Conservation (phyloP, 2,797 vertebrate genomes). For the Moxostoma hubbsi region DNA sequence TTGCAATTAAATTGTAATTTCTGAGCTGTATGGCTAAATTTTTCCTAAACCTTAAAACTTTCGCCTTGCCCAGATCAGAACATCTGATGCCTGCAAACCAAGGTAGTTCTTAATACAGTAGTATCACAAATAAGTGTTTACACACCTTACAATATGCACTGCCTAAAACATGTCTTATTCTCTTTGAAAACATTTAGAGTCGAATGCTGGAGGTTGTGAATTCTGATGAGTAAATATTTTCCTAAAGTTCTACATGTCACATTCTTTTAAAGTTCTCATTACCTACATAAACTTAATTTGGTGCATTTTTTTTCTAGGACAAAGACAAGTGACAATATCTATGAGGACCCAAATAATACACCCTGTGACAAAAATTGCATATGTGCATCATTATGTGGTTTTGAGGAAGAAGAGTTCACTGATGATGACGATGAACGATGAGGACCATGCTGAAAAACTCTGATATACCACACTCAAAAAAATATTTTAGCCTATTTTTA, state of each 20-base stretch:
- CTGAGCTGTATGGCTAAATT: background rate
- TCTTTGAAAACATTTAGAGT: background rate
- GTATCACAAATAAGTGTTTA: background rate
- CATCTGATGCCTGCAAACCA: slow-evolving; percentile 58
- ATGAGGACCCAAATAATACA: slow-evolving; percentile 81
- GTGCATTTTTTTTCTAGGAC: slow-evolving; percentile 17
- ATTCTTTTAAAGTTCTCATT: background rate
- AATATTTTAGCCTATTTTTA: too few species aligned
- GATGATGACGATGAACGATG: slow-evolving; percentile 86
- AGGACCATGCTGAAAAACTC: slow-evolving; percentile 82
- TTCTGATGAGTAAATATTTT: slow-evolving; percentile 65
- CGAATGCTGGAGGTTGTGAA: slow-evolving; percentile 58
- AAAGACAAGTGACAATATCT: slow-evolving; percentile 87
- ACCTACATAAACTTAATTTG: background rate
- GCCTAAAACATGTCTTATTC: slow-evolving; percentile 22
- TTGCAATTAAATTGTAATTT: background rate
- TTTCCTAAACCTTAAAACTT: background rate
- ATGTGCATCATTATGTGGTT: slow-evolving; percentile 79
- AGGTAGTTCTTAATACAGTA: slow-evolving; percentile 60
- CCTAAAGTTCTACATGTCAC: background rate
- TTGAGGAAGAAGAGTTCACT: slow-evolving; percentile 62
- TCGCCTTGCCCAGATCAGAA: slow-evolving; percentile 52
- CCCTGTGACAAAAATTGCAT: slow-evolving; percentile 64
- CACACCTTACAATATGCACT: background rate
- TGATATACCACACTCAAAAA: too few species aligned